Conservation (phyloP, 2,113 vertebrate species). For the Clarias magur region DNA sequence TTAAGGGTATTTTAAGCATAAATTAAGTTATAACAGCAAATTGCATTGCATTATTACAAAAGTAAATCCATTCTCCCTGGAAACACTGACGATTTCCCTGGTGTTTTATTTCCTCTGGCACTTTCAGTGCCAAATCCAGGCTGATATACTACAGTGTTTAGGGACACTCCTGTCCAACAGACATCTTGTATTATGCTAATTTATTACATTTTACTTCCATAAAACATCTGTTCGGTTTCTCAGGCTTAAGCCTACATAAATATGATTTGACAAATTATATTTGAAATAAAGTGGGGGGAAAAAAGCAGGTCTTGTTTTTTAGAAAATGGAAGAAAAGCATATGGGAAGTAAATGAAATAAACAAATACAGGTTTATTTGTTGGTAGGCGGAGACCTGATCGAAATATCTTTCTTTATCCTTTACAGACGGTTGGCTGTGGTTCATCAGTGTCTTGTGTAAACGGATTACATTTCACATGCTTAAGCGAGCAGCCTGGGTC, state of each 20-base stretch:
- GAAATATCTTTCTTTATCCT: neutral
- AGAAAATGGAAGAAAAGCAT: neutral
- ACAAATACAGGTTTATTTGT: neutral
- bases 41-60: neutral
- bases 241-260: neutral
- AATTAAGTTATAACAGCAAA: neutral
- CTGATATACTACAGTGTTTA: conserved; percentile 7
- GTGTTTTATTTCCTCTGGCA: neutral
- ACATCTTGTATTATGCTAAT: conserved; percentile 4
- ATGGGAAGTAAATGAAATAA: neutral
- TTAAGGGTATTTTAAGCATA: too few relatives aligned
- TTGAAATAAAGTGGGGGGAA: neutral
- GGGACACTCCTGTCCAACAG: neutral
- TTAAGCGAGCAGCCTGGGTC: neutral
- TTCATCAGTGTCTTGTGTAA: neutral
- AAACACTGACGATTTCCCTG: neutral
- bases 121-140: neutral
- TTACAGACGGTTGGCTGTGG: neutral
- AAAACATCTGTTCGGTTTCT: neutral
- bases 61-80: neutral
- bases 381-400: neutral
- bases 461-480: conserved; percentile 1
- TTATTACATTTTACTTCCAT: neutral
- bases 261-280: neutral
- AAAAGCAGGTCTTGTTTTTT: neutral